Evolutionary conservation across 1,140 invertebrate species (phyloP), one percentile per base, ranked within the genome.

Genomic region (Zaprionus gabonicus): DNA sequence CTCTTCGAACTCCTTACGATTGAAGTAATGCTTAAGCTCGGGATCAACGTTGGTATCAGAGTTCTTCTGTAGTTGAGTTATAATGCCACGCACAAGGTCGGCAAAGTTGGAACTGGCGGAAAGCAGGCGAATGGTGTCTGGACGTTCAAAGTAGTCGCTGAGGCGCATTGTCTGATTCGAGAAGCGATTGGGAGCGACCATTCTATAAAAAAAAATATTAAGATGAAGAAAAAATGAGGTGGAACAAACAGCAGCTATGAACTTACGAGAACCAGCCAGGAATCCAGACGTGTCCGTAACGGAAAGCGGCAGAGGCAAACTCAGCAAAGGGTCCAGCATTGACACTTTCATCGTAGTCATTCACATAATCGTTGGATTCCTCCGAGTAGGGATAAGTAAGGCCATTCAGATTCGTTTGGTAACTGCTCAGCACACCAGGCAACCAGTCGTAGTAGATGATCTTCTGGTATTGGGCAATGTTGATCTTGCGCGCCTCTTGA

Each of bases 401-500:
- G 34, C 95, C 95, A 73, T 96, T 95, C 66, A 95, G 94, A 13
- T 95, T 91, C 66, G 95, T 94, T 80, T 96, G 95, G 17, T 96
- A 93, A 3, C 91, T 78, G 13, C 96, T 96, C 55, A 97, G 93
- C 53, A 98, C 94, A 59, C 96, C 95, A 1, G 97, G 97, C n/a
- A 98, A 92, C 94, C 96, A 98, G 93, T 98, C 97, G 76, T 96
- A 96, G 81, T 97, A 98, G 7, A 96, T 95, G 34, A 98, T 97
- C 53, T 97, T 95, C 93, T 98, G 97, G 82, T 96, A 94, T 88
- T 96, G 94, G 1, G 96, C 97, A 31, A 96, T 95, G 57, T 94
- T 93, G 38, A 99, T 97, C 73, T 95, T 95, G 63, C 98, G 94
- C 0, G 97, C 94, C 93, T 99, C 98, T 93, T 99, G 97, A 93